These are phyloP conservation scores for Mythimna albipuncta DNA, from an alignment of 2,888 invertebrate genomes.

Conservation along the genomic window DNA sequence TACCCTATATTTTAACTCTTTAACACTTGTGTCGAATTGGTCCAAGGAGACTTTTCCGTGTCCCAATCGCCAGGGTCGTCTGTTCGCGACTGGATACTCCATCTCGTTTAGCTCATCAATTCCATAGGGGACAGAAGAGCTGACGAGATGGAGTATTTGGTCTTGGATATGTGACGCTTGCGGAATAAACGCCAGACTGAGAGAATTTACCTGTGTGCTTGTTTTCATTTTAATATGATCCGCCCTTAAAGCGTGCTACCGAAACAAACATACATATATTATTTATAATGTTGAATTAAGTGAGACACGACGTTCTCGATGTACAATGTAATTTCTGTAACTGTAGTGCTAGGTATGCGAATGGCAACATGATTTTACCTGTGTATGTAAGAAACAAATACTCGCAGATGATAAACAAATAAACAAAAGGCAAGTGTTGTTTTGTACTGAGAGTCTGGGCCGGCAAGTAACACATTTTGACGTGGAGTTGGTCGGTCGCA, in stretches of 20 bases:
- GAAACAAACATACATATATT: neutral
- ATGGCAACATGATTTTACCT: conserved; percentile 39
- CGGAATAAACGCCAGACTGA: too few relatives aligned
- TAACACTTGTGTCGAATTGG: too few relatives aligned
- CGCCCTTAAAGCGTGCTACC: neutral
- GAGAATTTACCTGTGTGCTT: neutral
- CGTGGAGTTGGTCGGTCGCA: conserved; percentile 57
- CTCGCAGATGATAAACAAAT: conserved; percentile 51
- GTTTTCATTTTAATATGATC: conserved; percentile 13
- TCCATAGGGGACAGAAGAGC: too few relatives aligned
- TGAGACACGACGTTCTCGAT: neutral
- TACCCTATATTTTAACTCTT: neutral
- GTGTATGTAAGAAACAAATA: conserved; percentile 42
- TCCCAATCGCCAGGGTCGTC: too few relatives aligned
- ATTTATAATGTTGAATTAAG: neutral
- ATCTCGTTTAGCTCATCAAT: too few relatives aligned
- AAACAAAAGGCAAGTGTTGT: conserved; percentile 48
- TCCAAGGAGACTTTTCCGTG: too few relatives aligned
- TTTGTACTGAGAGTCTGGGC: conserved; percentile 27
- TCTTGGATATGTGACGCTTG: too few relatives aligned
- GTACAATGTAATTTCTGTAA: neutral
- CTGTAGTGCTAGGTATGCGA: conserved; percentile 17
- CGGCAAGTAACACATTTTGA: conserved; percentile 59
- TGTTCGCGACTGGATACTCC: too few relatives aligned
- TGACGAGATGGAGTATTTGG: too few relatives aligned